Evolutionary conservation across 2,113 vertebrate genomes (phyloP).

Genomic region (Seriola dumerili): DNA sequence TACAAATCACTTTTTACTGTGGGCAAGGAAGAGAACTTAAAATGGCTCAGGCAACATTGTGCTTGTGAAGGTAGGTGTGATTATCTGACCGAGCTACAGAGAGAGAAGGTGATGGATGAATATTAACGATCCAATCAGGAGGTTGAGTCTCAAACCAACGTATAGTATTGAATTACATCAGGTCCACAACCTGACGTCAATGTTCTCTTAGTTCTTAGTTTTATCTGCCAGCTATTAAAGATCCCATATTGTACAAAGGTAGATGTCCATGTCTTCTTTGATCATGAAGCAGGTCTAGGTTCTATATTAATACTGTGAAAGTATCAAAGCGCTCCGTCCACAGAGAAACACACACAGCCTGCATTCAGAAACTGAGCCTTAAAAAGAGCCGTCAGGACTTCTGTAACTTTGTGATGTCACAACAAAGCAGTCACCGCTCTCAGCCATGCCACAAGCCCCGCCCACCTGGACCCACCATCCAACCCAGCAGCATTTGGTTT

Average conservation of each 20-base stretch:
- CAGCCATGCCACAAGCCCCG: too few species aligned
- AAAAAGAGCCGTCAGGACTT: too few species aligned
- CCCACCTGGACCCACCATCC: too few species aligned
- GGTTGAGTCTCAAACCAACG: conserved; percentile 25
- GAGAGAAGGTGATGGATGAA: conserved; percentile 54
- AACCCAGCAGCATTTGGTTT: too few species aligned
- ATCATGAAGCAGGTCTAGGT: too few species aligned
- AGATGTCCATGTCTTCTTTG: too few species aligned
- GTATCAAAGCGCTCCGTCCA: too few species aligned
- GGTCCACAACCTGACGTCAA: conserved; percentile 22
- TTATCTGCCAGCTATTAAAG: background rate
- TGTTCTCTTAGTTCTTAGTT: background rate
- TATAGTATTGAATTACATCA: conserved; percentile 26
- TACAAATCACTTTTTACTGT: conserved; percentile 29
- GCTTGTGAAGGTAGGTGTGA: conserved; percentile 14
- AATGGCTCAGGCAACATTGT: conserved; percentile 1
- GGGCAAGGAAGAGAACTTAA: conserved; percentile 18
- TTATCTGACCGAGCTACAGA: conserved; percentile 13
- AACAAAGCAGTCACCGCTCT: too few species aligned
- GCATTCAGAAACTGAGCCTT: too few species aligned
- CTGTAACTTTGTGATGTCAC: too few species aligned
- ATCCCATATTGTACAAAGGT: background rate
- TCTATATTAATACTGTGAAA: too few species aligned
- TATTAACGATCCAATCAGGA: conserved; percentile 48
- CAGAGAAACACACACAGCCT: too few species aligned